Evolutionary conservation across 2,797 vertebrate species (phyloP), one percentile per base, ranked within the genome.

Genomic region (Sebastes kiyomatsui): DNA sequence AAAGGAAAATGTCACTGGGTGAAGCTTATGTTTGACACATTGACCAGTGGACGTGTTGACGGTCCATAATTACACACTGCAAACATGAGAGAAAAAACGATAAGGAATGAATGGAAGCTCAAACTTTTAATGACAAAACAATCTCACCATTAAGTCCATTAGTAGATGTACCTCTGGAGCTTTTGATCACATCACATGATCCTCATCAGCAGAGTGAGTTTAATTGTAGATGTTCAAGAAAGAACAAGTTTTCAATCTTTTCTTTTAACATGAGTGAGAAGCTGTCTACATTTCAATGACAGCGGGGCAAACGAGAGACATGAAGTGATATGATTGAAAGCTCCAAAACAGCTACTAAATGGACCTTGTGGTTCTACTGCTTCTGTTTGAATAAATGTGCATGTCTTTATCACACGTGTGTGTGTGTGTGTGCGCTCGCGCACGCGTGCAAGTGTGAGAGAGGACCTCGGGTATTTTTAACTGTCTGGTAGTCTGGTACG

Each of bases 401-500:
- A 27, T 35, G n/a, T 12, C 14, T 56, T 35, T 7, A 54, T 12
- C 23, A 46, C 38, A 38, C 35, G 35, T 14, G 35, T 38, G 35
- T 42, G 38, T 42, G 33, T 35, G 32, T 33, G 35, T 38, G 35
- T 35, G 33, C 28, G 49, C 13, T 23, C 38, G 56, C 8, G 2
- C 4, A 5, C 10, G 18, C 20, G 30, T 66, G 49, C 59, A 49
- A 70, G 55, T 60, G 64, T 18, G 46, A 38, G 32, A 35, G 33
- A 27, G 23, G 6, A 20, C 10, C 20, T 64, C 84, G 97, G 97
- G 27, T 68, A 69, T 80, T 73, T 83, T 77, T 90, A 67, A 58
- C 66, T 64, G 42, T 74, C 69, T 81, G 69, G 33, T 33, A 10
- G 71, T 79, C 80, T 77, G 62, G 61, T 71, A 28, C 18, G 1